phyloP scores from a whole-genome alignment of 2,797 vertebrate species.

The Sciurus vulgaris region DNA sequence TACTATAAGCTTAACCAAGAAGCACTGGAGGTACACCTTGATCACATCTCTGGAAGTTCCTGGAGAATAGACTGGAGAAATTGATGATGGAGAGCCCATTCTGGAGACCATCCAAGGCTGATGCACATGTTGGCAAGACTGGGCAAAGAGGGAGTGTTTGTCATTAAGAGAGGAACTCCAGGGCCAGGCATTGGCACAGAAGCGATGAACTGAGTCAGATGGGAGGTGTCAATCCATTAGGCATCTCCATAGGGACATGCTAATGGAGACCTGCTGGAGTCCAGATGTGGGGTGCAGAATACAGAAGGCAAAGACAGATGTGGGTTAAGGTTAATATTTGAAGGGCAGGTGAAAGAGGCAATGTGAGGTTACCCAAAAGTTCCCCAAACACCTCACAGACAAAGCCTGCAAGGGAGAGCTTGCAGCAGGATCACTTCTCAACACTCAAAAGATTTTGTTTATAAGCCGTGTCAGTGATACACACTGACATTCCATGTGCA shows the following conservation, averaged over 20 bases:
- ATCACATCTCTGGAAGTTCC: background rate
- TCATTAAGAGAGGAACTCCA: background rate
- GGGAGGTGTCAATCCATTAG: background rate
- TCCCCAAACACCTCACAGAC: background rate
- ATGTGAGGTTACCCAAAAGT: background rate
- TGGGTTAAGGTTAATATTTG: background rate
- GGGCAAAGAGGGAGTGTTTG: accelerated
- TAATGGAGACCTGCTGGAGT: background rate
- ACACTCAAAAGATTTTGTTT: background rate
- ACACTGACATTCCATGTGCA: background rate
- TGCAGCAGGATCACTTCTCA: background rate
- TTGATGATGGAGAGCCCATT: background rate
- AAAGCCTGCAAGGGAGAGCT: background rate
- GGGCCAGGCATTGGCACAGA: background rate
- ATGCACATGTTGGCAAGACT: accelerated
- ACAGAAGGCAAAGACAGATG: background rate
- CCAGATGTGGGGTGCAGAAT: background rate
- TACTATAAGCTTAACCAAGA: background rate
- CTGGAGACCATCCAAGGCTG: background rate
- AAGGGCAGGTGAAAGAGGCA: background rate
- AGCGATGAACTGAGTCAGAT: background rate
- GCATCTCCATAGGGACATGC: accelerated
- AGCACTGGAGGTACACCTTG: background rate
- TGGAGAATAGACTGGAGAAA: background rate
- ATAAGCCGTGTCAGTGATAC: accelerated